Evolutionary conservation across 2,113 vertebrate genomes (phyloP).

Genomic region (Verasper variegatus): DNA sequence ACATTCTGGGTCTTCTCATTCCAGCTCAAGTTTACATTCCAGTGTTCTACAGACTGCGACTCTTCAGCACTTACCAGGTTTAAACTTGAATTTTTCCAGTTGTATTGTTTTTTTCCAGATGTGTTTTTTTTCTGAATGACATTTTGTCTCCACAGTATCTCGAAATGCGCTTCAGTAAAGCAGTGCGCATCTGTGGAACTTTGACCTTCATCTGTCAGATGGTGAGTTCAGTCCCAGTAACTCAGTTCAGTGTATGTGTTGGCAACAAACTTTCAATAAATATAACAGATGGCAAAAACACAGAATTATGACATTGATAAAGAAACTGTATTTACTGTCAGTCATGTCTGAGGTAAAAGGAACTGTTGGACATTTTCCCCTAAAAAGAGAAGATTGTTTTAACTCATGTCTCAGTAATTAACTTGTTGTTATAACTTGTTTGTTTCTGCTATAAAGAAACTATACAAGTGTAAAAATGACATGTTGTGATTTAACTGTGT

Average conservation of each 20-base stretch:
- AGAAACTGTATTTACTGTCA: too few species aligned
- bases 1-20: constrained; percentile 92
- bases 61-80: constrained; percentile 92
- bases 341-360: too few species aligned
- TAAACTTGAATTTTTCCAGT: not conserved
- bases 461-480: too few species aligned
- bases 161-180: constrained; percentile 94
- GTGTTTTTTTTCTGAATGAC: not conserved
- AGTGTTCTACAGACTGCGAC: constrained; percentile 89
- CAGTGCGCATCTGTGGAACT: constrained; percentile 88
- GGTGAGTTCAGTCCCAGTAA: constrained; percentile 75
- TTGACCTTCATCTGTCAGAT: constrained; percentile 96
- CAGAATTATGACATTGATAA: too few species aligned
- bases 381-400: too few species aligned
- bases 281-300: too few species aligned
- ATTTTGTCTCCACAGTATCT: constrained; percentile 85
- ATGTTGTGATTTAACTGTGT: too few species aligned
- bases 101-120: not conserved
- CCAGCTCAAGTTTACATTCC: constrained; percentile 94
- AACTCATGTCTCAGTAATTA: too few species aligned
- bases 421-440: too few species aligned
- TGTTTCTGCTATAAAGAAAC: too few species aligned
- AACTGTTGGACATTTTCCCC: too few species aligned
- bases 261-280: too few species aligned
- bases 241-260: not conserved